Evolutionary conservation across 2,797 vertebrate genomes (phyloP), one percentile per base, ranked within the genome.

Genomic region (Miichthys miiuy): DNA sequence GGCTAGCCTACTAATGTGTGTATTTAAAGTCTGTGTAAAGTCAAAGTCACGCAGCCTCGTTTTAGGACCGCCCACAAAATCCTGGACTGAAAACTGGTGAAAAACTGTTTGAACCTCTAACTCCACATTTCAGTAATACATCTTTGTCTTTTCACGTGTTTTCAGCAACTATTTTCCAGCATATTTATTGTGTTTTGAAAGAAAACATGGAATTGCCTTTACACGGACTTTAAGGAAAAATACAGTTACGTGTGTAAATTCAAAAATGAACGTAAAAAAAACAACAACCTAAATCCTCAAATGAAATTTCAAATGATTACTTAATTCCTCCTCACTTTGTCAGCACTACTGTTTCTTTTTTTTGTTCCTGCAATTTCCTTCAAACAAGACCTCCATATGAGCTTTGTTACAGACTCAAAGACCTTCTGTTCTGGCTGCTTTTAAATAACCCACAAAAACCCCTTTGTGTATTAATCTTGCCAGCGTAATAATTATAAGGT

Each of bases 311-410:
- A 41, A 20, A 62, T 25, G 16, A 67, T 68, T 57, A 30, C 23
- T 21, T 23, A 16, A n/a, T 42, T 42, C 27, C 4, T 17, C 20
- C 3, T 14, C 50, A 34, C 30, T 68, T 56, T 72, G 27, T 12
- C 16, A 38, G 14, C 54, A 17, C 16, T 14, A 13, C 41, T 18
- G 3, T 60, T 54, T 41, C 14, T 14, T 50, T 52, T 52, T 42
- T 41, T 30, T 41, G 20, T 20, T 25, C 16, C 4, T 64, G 17
- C 13, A 14, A 18, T 48, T 60, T 27, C 41, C 56, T 60, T 73
- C 41, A 61, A 11, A n/a, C 52, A n/a, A 77, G 62, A 80, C 78
- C 52, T 54, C 6, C 25, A 62, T 27, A 48, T 56, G 16, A 82
- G 75, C 63, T 34, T 66, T 75, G 58, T 75, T 55, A 44, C 50